Evolutionary conservation across 1,140 invertebrate genomes (phyloP), one percentile per base, ranked within the genome.

Genomic region (Lepidurus arcticus): DNA sequence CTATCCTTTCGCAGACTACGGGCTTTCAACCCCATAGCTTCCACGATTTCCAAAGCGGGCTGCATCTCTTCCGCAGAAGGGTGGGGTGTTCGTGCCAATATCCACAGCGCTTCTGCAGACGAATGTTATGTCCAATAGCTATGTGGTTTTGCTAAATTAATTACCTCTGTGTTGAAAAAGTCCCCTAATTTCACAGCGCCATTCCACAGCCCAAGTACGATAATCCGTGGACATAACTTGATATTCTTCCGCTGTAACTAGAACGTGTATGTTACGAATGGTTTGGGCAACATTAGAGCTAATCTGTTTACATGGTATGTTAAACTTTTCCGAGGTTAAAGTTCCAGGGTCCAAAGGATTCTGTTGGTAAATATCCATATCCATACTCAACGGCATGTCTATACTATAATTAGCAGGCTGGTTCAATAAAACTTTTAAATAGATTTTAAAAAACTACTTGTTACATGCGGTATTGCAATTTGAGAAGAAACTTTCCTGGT

Each of bases 361-460:
- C 16, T 78, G 73, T 78, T 78, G 78, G 43, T 74, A 78, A 44
- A 78, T 78, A 47, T 78, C 78, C 73, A 78, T 78, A 24, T 78
- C 73, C 44, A 44, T 75, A 26, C 44, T 73, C 44, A 78, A 74
- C 10, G 65, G 65, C 47, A 45, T 34, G 11, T 75, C 73, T 11
- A 75, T 24, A 9, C 78, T 78, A 34, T 21, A 42, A 24, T n/a
- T 74, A 34, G 34, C 34, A 34, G 34, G 4, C 34, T 34, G 34
- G 34, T 34, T 34, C 34, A 34, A 34, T 34, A 34, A 34, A 34
- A 34, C 3, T 34, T 34, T 34, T 34, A 34, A 34, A 34, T 34
- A 34, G 34, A 4, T 3, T 1, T 34, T 34, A 34, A 34, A 34
- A 34, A 34, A 34, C 34, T 24, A 75, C 43, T 75, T 21, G 16